Percentiles rank a stretch among this genome's conserved stretches.
Conservation (phyloP, 2,113 vertebrate genomes). For the Oryzias celebensis region DNA sequence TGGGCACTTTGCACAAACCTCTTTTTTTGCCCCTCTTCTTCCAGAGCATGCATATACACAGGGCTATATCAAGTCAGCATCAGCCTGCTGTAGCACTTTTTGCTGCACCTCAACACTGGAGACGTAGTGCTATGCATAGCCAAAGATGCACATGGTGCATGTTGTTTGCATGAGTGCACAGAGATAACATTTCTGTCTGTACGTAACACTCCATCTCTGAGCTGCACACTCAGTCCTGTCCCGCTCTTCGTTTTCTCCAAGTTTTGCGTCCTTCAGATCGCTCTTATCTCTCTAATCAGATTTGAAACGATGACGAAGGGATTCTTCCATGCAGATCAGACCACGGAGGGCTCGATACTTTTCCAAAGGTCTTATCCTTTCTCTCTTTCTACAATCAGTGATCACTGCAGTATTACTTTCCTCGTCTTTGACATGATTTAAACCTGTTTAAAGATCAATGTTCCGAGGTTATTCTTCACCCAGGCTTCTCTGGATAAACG, state of each 20-base stretch:
- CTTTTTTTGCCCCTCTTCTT: slow-evolving; percentile 13
- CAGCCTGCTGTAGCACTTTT: slow-evolving; percentile 35
- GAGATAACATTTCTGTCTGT: slow-evolving; percentile 31
- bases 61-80: slow-evolving; percentile 56
- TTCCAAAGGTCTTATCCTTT: slow-evolving; percentile 41
- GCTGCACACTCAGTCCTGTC: slow-evolving; percentile 21
- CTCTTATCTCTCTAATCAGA: slow-evolving; percentile 22
- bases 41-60: slow-evolving; percentile 56
- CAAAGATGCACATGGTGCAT: slow-evolving; percentile 64
- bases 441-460: slow-evolving; percentile 57
- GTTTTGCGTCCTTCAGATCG: slow-evolving; percentile 13
- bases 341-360: slow-evolving; percentile 12
- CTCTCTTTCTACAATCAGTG: slow-evolving; percentile 34
- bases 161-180: slow-evolving; percentile 60
- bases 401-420: slow-evolving; percentile 49
- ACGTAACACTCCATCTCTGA: slow-evolving; percentile 25
- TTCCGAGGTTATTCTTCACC: slow-evolving; percentile 27
- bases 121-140: slow-evolving; percentile 51
- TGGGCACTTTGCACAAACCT: slow-evolving; percentile 18
- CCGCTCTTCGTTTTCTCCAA: slow-evolving; percentile 8
- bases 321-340: slow-evolving; percentile 30
- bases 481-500: slow-evolving; percentile 42
- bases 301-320: slow-evolving; percentile 39
- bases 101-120: slow-evolving; percentile 44
- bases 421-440: slow-evolving; percentile 56